Percentiles rank a stretch among this genome's conserved stretches.
Conservation (phyloP, 2,888 invertebrate species). For the Frankliniella intonsa region DNA sequence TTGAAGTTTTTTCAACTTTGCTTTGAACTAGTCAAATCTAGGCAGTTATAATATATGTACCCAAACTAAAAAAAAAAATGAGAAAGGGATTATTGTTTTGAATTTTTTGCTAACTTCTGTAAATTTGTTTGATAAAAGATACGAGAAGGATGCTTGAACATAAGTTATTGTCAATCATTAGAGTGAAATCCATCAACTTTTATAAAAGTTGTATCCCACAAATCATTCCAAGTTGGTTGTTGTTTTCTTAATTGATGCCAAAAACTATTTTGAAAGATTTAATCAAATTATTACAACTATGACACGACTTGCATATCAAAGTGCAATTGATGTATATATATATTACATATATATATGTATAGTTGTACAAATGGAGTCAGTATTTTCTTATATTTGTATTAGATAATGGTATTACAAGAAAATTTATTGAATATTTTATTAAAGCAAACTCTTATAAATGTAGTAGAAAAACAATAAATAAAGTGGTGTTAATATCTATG, state of each 20-base stretch:
- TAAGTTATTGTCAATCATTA: background rate
- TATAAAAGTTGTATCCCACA: background rate
- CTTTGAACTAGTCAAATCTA: slow-evolving; percentile 2
- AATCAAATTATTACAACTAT: background rate
- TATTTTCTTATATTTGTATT: slow-evolving; percentile 13
- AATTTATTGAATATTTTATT: background rate
- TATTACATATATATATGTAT: background rate
- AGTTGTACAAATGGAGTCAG: background rate
- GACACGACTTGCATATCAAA: background rate
- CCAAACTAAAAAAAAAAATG: background rate
- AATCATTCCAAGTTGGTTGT: slow-evolving; percentile 9
- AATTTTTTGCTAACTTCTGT: background rate
- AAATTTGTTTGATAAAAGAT: background rate
- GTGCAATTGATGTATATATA: background rate
- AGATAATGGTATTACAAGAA: background rate
- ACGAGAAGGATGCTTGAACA: background rate
- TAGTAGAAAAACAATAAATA: too few relatives aligned
- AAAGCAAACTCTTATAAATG: too few relatives aligned
- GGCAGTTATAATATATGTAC: background rate
- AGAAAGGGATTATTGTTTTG: background rate
- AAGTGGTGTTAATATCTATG: too few relatives aligned
- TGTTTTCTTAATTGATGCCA: background rate
- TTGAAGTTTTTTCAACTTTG: background rate
- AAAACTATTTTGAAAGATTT: background rate
- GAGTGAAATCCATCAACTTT: background rate